Percentiles rank a stretch among this genome's conserved stretches.
Conservation (phyloP, 2,888 invertebrate species). For the Apomyelois bistriatella region DNA sequence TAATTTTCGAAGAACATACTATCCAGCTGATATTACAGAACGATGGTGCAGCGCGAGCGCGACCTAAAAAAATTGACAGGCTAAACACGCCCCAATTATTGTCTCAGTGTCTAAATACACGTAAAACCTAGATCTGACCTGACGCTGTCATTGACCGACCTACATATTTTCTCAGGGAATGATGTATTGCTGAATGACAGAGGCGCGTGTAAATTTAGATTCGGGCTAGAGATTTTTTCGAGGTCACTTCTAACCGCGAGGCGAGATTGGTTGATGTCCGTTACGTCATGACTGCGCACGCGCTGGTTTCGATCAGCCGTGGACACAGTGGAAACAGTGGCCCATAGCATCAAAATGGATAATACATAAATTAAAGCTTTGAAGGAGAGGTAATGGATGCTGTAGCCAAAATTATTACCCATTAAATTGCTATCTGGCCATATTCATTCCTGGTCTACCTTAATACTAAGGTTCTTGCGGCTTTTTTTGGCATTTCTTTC, state of each 20-base stretch:
- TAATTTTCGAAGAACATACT: background rate
- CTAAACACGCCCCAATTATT: conserved; percentile 34
- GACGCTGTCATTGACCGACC: conserved; percentile 68
- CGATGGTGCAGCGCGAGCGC: background rate
- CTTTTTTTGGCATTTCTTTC: no score
- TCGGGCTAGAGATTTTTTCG: conserved; percentile 54
- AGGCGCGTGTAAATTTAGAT: conserved; percentile 59
- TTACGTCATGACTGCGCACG: conserved; percentile 50
- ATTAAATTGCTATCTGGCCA: no score
- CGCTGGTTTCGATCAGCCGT: conserved; percentile 29
- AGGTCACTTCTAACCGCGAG: conserved; percentile 50
- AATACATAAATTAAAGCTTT: no score
- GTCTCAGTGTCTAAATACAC: conserved; percentile 29
- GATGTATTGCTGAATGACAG: conserved; percentile 59
- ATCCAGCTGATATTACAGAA: background rate
- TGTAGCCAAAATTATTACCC: no score
- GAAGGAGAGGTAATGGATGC: no score
- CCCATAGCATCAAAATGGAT: no score
- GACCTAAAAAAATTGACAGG: conserved; percentile 18
- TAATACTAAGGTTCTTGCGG: no score
- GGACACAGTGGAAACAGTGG: conserved; percentile 5
- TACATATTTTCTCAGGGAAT: conserved; percentile 55
- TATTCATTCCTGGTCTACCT: no score
- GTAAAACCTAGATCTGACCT: conserved; percentile 35
- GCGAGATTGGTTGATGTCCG: conserved; percentile 37